A percentile compares a stretch with the other conserved stretches of the same genome.
phyloP scores from a whole-genome alignment of 2,113 vertebrate genomes.

The Tupaia chinensis region DNA sequence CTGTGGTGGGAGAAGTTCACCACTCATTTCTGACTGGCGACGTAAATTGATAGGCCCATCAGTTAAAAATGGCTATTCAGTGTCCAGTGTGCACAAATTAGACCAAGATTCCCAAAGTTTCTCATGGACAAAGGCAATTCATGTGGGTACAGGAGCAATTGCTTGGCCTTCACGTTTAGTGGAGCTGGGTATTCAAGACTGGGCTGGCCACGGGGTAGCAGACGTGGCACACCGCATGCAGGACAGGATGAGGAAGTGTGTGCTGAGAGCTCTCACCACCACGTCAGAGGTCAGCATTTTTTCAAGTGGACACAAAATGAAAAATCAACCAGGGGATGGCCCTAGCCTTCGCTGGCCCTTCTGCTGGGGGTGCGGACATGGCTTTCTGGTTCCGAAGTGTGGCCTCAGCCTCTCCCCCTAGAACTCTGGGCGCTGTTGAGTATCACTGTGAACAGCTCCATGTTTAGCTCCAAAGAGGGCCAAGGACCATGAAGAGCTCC shows the following conservation, averaged over 20 bases:
- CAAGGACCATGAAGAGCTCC: neutral
- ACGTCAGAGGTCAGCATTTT: accelerated
- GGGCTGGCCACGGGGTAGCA: too few relatives aligned
- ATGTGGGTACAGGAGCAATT: too few relatives aligned
- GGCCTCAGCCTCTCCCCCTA: neutral
- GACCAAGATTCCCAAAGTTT: neutral
- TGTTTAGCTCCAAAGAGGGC: neutral
- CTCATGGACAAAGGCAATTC: neutral
- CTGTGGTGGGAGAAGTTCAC: neutral
- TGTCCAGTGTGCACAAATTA: neutral
- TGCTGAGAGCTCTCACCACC: neutral
- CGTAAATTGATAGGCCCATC: too few relatives aligned
- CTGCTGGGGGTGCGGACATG: too few relatives aligned
- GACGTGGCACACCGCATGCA: too few relatives aligned
- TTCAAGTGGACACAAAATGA: neutral
- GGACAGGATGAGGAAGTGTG: neutral
- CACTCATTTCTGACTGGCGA: too few relatives aligned
- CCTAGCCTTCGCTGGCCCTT: neutral
- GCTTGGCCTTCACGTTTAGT: neutral
- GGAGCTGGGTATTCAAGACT: neutral
- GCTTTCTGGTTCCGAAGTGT: too few relatives aligned
- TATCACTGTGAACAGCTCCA: neutral
- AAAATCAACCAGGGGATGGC: neutral
- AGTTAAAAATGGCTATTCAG: neutral
- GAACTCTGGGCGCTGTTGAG: neutral